phyloP scores from a whole-genome alignment of 2,113 vertebrate species.

The Arothron firmamentum region DNA sequence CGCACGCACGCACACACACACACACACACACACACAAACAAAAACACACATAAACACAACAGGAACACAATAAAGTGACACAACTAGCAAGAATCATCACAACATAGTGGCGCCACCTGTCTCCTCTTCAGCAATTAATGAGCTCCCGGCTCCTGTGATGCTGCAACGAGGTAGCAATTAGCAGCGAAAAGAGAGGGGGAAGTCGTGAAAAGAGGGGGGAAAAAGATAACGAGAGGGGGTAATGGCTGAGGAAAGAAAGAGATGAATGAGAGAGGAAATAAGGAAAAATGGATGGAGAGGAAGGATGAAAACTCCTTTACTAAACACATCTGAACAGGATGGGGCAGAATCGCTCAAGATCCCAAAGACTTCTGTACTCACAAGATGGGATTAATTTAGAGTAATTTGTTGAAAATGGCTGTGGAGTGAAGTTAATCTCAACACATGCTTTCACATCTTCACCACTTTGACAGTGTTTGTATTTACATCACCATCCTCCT shows the following conservation, averaged over 20 bases:
- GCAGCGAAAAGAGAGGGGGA: constrained; percentile 58
- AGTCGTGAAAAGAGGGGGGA: constrained; percentile 51
- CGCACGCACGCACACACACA: constrained; percentile 5
- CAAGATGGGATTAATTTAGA: no score
- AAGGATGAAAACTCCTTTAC: constrained; percentile 3
- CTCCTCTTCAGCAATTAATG: constrained; percentile 85
- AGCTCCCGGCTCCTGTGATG: constrained; percentile 69
- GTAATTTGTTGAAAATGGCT: no score
- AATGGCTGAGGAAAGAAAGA: constrained; percentile 6
- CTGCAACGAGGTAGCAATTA: constrained; percentile 86
- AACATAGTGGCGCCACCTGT: constrained; percentile 85
- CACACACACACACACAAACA: neutral
- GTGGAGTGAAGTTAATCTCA: no score
- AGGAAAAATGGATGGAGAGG: constrained; percentile 8
- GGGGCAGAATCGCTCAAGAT: neutral
- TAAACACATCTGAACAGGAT: neutral
- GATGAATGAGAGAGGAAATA: constrained; percentile 5
- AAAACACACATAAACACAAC: constrained; percentile 38
- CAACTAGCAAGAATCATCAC: constrained; percentile 86
- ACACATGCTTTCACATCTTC: neutral
- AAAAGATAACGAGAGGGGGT: constrained; percentile 22
- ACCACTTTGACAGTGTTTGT: constrained; percentile 2
- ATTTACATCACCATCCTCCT: neutral
- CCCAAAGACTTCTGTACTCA: no score
- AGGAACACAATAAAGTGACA: constrained; percentile 48